Base-by-base conservation (phyloP, 2,888 invertebrate species). In the Choreutis nemorana region DNA sequence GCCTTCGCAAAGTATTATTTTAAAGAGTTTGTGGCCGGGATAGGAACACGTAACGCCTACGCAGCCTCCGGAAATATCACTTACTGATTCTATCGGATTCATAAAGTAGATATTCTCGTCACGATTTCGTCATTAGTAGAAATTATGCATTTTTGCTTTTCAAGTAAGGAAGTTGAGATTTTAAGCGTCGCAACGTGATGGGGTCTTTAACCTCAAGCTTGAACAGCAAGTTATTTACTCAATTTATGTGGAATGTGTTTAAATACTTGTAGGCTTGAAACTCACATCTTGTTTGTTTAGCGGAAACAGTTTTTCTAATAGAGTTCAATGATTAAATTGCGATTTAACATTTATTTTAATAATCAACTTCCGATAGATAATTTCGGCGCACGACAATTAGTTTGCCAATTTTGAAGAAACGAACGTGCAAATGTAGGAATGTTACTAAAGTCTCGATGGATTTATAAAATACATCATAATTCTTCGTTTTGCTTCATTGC, bases 41-140 rank as follows among this genome's bases (percentile, higher is more conserved):
- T 56, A 54, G 44, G 47, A 56, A 50, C 53, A 46, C 40, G 50
- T 33, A 45, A 54, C 65, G 60, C 73, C 72, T 61, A 73, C 75
- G 60, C 62, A 30, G 47, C 41, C 46, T 59, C 67, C 75, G 71
- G 71, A 73, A 66, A 68, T 55, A 64, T 54, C 48, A 51, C 60
- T 29, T 32, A 23, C 40, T 55, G 75, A 75, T 73, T 48, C 39
- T 70, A 73, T 73, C 73, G 33, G 36, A 34, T 39, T 43, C 48
- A 47, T 53, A 50, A 53, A 55, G 58, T 56, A 54, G 53, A 53
- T 54, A 60, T 51, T 53, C 55, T 42, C 55, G 43, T 52, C 75
- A 77, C 75, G 75, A 73, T 58, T 75, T 56, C 49, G 66, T 64
- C 75, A 72, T 77, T 73, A 75, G 63, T 53, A 51, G 44, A 55